Conservation (phyloP, 2,113 vertebrate genomes). For the Cinclus mexicanus region DNA sequence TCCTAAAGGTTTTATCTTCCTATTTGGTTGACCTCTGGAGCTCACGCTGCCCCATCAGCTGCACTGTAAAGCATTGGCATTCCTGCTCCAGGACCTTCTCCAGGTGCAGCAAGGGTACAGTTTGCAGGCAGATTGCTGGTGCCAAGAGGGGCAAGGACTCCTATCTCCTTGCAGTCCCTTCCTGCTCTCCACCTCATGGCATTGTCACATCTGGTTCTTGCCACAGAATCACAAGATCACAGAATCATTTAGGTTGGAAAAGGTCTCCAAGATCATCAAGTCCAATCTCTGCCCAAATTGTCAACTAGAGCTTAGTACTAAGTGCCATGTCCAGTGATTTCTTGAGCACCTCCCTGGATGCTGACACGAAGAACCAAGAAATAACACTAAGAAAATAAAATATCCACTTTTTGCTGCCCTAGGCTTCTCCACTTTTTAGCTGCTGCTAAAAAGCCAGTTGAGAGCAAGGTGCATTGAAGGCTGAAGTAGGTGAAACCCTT, state of each 20-base stretch:
- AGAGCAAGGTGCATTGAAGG: neutral
- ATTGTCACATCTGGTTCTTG: neutral
- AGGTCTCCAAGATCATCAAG: neutral
- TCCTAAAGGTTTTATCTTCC: neutral
- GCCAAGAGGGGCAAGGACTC: neutral
- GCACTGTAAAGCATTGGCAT: neutral
- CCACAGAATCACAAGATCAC: neutral
- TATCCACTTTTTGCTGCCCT: neutral
- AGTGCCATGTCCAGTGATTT: neutral
- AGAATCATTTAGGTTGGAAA: neutral
- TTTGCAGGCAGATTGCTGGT: neutral
- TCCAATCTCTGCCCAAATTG: neutral
- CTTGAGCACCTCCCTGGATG: neutral
- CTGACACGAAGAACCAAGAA: neutral
- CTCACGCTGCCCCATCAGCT: rapidly evolving
- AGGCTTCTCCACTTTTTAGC: neutral
- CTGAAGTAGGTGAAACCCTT: neutral
- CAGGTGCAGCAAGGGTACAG: neutral
- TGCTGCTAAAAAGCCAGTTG: neutral
- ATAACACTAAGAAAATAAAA: neutral
- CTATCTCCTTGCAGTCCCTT: neutral
- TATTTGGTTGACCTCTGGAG: neutral
- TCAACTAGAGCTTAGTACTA: neutral
- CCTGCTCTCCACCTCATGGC: neutral
- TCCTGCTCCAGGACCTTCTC: neutral